phyloP scores from a whole-genome alignment of 2,113 vertebrate genomes.

The Oncorhynchus gorbuscha region DNA sequence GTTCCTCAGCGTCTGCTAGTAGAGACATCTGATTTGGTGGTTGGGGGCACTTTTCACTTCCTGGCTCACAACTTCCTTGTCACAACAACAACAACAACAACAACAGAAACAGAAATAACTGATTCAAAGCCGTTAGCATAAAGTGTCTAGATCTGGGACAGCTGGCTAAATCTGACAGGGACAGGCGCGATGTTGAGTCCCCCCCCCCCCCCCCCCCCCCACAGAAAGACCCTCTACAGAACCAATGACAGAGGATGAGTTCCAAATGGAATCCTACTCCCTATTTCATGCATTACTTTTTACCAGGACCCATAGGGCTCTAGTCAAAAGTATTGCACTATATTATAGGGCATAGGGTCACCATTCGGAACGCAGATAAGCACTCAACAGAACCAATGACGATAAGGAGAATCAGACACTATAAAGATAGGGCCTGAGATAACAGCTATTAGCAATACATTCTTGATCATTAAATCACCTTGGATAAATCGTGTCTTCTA shows the following conservation, averaged over 20 bases:
- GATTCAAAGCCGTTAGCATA: constrained; percentile 42
- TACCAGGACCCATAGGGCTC: too few species aligned
- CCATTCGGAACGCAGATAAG: too few species aligned
- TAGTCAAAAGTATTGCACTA: too few species aligned
- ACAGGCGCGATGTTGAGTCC: constrained; percentile 44
- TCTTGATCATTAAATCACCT: background rate
- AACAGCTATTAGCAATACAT: background rate
- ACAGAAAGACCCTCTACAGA: constrained; percentile 25
- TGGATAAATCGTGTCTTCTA: background rate
- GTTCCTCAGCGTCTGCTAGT: background rate
- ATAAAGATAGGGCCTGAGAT: constrained; percentile 17
- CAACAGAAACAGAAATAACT: constrained; percentile 48
- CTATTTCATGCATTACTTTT: too few species aligned
- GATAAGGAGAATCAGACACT: too few species aligned
- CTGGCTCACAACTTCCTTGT: background rate
- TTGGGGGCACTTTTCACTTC: constrained; percentile 25
- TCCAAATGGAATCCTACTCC: constrained; percentile 16
- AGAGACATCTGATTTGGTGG: constrained; percentile 23
- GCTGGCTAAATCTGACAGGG: constrained; percentile 62
- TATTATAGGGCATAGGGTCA: too few species aligned
- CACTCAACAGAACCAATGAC: too few species aligned
- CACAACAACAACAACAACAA: background rate
- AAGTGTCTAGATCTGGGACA: constrained; percentile 46
- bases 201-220: constrained; percentile 43
- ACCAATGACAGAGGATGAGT: constrained; percentile 9